Base-by-base conservation (phyloP, 2,797 vertebrate species). In the Micrastur ruficollis region DNA sequence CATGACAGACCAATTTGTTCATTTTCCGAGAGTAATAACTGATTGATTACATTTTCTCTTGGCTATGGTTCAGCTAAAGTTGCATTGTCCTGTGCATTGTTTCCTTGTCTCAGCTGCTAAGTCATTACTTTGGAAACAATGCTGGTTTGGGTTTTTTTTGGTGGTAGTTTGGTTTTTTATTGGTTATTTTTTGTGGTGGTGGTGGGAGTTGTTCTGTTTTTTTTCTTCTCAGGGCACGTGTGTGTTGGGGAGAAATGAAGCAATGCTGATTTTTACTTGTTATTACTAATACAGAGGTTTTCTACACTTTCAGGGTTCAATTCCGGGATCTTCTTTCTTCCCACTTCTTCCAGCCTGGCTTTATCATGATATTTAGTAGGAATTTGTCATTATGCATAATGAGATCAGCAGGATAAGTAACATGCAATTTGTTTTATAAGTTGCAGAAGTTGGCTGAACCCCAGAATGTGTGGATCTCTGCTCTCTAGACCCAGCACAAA, bases 21-120 rank as follows among this genome's bases (percentile, higher is more conserved):
- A 32, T 70, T 91, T 92, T 87, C 66, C 36, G 27, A 15, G 79
- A 52, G 71, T 44, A 85, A 55, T 76, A 88, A 81, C 46, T 81
- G 63, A 56, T 82, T 81, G 63, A 56, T 82, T 70, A 88, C 44
- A 52, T 93, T 95, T 93, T 86, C 65, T 65, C 67, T 94, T 96
- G 83, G 42, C 86, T 80, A 0, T 62, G 25, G 5, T 80, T 96
- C 76, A 91, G 65, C 71, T 95, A 8, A 93, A 92, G 78, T 91
- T 94, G 59, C 36, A 16, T 71, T 78, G 21, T 93, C 67, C 61
- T 84, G 16, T 79, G 70, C 31, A 32, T 91, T 86, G 53, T 94
- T 94, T 90, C 75, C 9, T 85, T 84, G 31, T 72, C 80, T 93
- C 76, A 80, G 29, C 82, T 89, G 52, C 74, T 74, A 88, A 93